Evolutionary conservation across 2,113 vertebrate species (phyloP).

Genomic region (Dipodomys spectabilis): DNA sequence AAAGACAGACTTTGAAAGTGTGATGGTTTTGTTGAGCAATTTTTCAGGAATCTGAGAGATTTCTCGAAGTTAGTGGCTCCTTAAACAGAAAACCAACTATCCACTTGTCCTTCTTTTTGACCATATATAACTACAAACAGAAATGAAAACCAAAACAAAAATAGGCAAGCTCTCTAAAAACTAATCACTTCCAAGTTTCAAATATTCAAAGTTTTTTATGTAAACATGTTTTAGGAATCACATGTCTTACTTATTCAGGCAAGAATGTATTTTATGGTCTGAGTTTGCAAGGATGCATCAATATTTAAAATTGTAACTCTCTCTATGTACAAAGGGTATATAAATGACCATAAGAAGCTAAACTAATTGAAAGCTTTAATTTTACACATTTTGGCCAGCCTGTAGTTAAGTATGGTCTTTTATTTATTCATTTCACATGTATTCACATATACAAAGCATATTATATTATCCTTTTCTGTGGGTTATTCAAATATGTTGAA

Average conservation of each 20-base stretch:
- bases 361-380: not conserved
- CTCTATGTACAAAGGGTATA: not conserved
- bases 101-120: not conserved
- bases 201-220: not conserved
- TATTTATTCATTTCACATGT: no score
- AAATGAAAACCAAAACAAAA: conserved; percentile 17
- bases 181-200: not conserved
- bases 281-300: not conserved
- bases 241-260: not conserved
- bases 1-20: not conserved
- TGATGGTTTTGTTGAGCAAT: not conserved
- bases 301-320: not conserved
- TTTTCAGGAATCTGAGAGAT: not conserved
- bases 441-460: no score
- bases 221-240: not conserved
- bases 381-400: not conserved
- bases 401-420: not conserved
- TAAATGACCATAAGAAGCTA: not conserved
- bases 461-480: no score
- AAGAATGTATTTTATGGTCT: not conserved
- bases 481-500: no score
- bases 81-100: not conserved
- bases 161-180: not conserved
- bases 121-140: not conserved
- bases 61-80: not conserved